phyloP scores from a whole-genome alignment of 1,140 invertebrate genomes.

The Caenorhabditis latens region DNA sequence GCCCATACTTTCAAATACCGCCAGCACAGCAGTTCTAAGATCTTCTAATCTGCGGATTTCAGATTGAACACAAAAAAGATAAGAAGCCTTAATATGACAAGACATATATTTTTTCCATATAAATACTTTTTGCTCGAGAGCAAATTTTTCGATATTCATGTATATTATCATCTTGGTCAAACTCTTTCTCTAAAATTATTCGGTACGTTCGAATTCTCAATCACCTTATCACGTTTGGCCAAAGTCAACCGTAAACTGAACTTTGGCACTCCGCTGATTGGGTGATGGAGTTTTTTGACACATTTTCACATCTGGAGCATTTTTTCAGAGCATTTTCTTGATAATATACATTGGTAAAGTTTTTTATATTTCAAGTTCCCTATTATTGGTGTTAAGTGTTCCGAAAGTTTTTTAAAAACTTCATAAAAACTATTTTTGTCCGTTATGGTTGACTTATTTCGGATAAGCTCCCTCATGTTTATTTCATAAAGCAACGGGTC shows the following conservation, averaged over 20 bases:
- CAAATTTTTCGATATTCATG: background rate
- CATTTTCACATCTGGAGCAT: too few species aligned
- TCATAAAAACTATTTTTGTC: background rate
- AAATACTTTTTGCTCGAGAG: background rate
- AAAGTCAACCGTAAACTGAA: background rate
- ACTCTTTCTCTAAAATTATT: background rate
- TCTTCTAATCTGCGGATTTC: background rate
- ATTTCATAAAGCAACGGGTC: background rate
- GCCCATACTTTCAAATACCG: too few species aligned
- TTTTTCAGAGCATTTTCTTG: too few species aligned
- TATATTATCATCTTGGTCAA: background rate
- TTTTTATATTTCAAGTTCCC: background rate
- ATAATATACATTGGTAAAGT: background rate
- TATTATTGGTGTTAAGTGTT: background rate
- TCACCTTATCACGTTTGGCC: constrained; percentile 5
- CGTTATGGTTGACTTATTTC: constrained; percentile 14
- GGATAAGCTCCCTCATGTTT: background rate
- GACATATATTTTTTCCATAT: background rate
- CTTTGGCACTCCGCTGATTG: constrained; percentile 31
- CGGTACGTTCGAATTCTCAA: background rate
- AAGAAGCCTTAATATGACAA: constrained; percentile 30
- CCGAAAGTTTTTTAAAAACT: too few species aligned
- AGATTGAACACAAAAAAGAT: background rate
- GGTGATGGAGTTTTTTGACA: background rate
- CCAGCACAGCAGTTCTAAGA: too few species aligned